Evolutionary conservation across 2,113 vertebrate genomes (phyloP), one percentile per base, ranked within the genome.

Genomic region (Upupa epops): DNA sequence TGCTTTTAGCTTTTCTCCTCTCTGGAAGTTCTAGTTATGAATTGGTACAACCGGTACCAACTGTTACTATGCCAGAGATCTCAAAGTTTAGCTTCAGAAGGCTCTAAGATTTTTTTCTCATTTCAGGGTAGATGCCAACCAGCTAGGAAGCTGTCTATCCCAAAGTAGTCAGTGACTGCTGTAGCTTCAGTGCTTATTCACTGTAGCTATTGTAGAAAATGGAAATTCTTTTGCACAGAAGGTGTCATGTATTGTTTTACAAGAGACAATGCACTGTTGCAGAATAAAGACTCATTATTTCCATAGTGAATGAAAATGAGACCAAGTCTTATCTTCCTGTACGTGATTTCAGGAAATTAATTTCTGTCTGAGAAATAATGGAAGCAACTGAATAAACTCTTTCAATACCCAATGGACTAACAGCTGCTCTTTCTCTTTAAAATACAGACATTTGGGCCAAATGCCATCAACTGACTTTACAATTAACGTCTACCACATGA

Each of bases 301-400:
- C 88, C 80, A 54, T 7, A 82, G 76, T 31, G 90, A 95, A 70
- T 83, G 37, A 87, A 93, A 96, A 82, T 42, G 85, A 94, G 77
- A 95, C 71, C 76, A 87, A 93, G 93, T 61, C 77, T 92, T 94
- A 95, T 95, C 88, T 88, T 52, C 65, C 58, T 54, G 65, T 59
- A 86, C 68, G 78, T 91, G 87, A 96, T 94, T 96, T 86, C 87
- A 95, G 86, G 79, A 97, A 97, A 96, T 97, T 94, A 97, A 97
- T 96, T 97, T 95, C 73, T 90, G 54, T 64, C 85, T 87, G 73
- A 89, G 80, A 96, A 97, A 93, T 75, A 97, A 95, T 6, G 78
- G 75, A 95, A 93, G 51, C n/a, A 74, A 61, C 68, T 84, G 72
- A 83, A 85, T 90, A 77, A 93, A 82, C 60, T 83, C 82, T 95